A percentile compares a stretch with the other conserved stretches of the same genome.
These are phyloP conservation scores for Malthinus flaveolus DNA, from an alignment of 2,888 invertebrate species.

Conservation along the genomic window DNA sequence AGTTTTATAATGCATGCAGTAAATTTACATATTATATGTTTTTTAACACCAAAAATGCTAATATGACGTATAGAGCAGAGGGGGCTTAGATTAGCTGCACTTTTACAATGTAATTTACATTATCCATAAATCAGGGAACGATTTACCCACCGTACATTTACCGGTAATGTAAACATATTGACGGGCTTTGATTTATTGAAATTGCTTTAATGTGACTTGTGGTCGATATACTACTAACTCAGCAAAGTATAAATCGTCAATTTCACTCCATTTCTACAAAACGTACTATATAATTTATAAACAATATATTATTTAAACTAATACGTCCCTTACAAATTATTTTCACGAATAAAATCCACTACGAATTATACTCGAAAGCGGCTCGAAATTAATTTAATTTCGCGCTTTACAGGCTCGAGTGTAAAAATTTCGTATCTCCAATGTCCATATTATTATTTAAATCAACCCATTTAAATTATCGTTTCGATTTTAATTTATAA, in stretches of 20 bases:
- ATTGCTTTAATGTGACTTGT: conserved; percentile 36
- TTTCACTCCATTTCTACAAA: not conserved
- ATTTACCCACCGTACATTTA: conserved; percentile 46
- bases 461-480: too few species aligned
- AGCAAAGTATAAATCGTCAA: not conserved
- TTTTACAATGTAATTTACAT: conserved; percentile 47
- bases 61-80: not conserved
- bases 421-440: too few species aligned
- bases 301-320: not conserved
- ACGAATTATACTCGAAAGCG: too few species aligned
- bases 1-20: too few species aligned
- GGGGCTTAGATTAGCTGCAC: conserved; percentile 41
- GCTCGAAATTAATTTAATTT: too few species aligned
- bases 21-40: too few species aligned
- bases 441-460: too few species aligned
- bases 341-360: not conserved
- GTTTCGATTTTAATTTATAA: too few species aligned
- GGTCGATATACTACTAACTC: not conserved
- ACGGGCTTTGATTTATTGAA: conserved; percentile 47
- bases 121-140: conserved; percentile 46
- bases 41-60: too few species aligned
- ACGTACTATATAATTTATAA: not conserved
- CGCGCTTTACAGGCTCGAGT: too few species aligned
- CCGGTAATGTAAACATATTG: conserved; percentile 51
- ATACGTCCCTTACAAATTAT: not conserved